phyloP scores from a whole-genome alignment of 2,888 invertebrate species.

The Eugnorisma glareosa region DNA sequence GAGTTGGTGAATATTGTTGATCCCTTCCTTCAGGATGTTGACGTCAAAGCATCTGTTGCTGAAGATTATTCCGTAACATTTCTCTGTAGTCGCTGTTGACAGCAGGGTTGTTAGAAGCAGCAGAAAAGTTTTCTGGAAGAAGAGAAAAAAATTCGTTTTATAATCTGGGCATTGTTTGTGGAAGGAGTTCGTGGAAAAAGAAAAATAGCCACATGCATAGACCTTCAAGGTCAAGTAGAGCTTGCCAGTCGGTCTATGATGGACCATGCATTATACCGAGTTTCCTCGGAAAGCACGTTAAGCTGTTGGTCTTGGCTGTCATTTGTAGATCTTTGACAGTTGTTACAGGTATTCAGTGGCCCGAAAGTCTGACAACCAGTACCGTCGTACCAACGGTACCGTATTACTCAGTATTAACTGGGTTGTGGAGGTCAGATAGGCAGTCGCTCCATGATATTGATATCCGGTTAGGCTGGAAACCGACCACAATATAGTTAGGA shows the following conservation, averaged over 20 bases:
- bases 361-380: background rate
- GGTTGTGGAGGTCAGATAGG: background rate
- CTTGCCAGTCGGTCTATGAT: background rate
- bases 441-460: background rate
- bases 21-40: slow-evolving; percentile 82
- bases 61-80: slow-evolving; percentile 80
- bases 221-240: background rate
- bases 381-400: background rate
- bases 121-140: slow-evolving; percentile 69
- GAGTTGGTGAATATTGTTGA: slow-evolving; percentile 80
- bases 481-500: too few species aligned
- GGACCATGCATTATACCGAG: background rate
- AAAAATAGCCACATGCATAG: background rate
- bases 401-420: background rate
- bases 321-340: background rate
- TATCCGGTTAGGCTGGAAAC: background rate
- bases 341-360: background rate
- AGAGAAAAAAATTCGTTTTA: slow-evolving; percentile 1
- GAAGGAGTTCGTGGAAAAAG: background rate
- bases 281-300: background rate
- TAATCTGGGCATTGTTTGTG: background rate
- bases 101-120: slow-evolving; percentile 65
- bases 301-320: background rate
- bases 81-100: slow-evolving; percentile 69
- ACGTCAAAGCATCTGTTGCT: slow-evolving; percentile 80